Conservation (phyloP, 2,888 invertebrate species). For the Melieria omissa region DNA sequence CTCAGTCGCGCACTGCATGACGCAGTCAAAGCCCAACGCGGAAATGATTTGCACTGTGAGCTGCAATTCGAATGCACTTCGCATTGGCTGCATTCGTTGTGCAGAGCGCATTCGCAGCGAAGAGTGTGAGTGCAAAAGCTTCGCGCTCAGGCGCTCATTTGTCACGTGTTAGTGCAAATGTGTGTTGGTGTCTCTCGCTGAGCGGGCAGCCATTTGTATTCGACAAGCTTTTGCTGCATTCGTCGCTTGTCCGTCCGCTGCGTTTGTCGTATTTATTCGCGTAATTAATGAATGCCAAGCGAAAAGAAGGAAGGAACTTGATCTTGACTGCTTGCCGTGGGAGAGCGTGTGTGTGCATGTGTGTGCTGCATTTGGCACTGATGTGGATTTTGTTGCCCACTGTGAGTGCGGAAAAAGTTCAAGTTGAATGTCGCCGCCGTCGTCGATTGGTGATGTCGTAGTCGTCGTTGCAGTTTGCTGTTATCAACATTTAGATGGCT, state of each 20-base stretch:
- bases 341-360: neutral
- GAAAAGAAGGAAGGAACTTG: conserved; percentile 58
- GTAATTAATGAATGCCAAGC: neutral
- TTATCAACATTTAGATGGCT: conserved; percentile 1
- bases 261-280: neutral
- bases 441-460: conserved; percentile 32
- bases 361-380: neutral
- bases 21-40: conserved; percentile 1
- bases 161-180: too few relatives aligned
- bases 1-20: too few relatives aligned
- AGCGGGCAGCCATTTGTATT: too few relatives aligned
- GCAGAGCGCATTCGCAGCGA: neutral
- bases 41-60: conserved; percentile 14
- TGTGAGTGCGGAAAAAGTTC: conserved; percentile 55
- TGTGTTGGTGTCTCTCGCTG: too few relatives aligned
- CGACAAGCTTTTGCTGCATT: too few relatives aligned
- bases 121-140: neutral
- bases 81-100: neutral
- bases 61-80: neutral
- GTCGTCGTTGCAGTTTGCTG: conserved; percentile 34
- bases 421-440: conserved; percentile 58
- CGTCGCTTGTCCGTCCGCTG: too few relatives aligned
- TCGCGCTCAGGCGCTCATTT: neutral
- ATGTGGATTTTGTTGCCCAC: neutral
- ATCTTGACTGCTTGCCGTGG: conserved; percentile 56